These are phyloP conservation scores for Protaetia brevitarsis DNA, from an alignment of 1,140 invertebrate genomes.

Conservation along the genomic window DNA sequence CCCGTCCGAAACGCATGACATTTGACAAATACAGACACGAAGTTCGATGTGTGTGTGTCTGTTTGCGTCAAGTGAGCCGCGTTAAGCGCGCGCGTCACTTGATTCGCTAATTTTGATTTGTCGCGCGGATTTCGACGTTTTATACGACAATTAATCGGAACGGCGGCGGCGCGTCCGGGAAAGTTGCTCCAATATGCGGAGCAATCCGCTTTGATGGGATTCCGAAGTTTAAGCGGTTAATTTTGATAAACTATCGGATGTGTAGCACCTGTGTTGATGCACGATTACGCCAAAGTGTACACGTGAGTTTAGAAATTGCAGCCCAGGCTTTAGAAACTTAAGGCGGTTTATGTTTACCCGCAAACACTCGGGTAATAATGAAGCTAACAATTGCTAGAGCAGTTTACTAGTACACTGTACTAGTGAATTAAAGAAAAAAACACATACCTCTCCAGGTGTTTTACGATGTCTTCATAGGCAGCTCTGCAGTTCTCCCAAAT, in stretches of 20 bases:
- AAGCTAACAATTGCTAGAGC: background rate
- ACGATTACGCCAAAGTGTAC: background rate
- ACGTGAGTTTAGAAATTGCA: background rate
- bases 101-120: slow-evolving; percentile 27
- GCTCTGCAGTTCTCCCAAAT: slow-evolving; percentile 92
- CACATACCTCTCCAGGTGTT: slow-evolving; percentile 84
- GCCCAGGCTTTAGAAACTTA: background rate
- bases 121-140: background rate
- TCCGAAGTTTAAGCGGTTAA: slow-evolving; percentile 6
- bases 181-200: background rate
- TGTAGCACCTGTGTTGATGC: background rate
- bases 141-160: background rate
- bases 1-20: slow-evolving; percentile 33
- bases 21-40: slow-evolving; percentile 36
- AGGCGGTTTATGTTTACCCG: background rate
- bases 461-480: slow-evolving; percentile 89
- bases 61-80: slow-evolving; percentile 12
- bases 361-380: background rate
- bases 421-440: background rate
- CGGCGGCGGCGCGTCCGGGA: background rate
- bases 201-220: background rate
- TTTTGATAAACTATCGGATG: background rate
- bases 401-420: background rate
- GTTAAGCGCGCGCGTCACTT: slow-evolving; percentile 1
- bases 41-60: background rate